Base-by-base conservation (phyloP, 2,113 vertebrate species). In the Cavia aperea region DNA sequence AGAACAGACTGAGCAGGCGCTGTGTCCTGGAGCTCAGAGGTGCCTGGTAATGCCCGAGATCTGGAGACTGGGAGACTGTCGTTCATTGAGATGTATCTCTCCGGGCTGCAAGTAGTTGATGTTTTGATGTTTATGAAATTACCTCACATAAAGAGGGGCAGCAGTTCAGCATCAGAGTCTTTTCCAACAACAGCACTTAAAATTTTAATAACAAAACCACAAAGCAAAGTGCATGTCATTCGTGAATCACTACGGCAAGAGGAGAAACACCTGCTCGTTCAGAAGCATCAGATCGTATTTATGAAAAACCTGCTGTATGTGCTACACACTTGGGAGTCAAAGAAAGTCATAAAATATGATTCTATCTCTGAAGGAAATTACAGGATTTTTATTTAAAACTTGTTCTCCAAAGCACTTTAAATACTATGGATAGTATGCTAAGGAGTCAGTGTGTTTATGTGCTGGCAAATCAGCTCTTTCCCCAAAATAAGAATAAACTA, bases 181-280 rank as follows among this genome's bases (percentile, higher is more conserved):
- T 86, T 92, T 94, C 82, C 93, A n/a, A 93, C 31, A 82, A 58
- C 31, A 92, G 89, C 70, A 19, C 77, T 93, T 95, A 65, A 83
- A 94, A 90, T 79, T 70, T 51, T 73, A n/a, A 29, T 70, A 81
- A 81, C 73, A 89, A 65, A 83, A 86, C 23, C 63, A 73, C 84
- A 85, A 78, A 65, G 88, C 73, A 79, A 82, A 94, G 54, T 85
- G 54, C 36, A 9, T 79, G 51, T 65, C 43, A 31, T 82, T 73
- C 78, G 73, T 46, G 60, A 93, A 60, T 88, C 65, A 13, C 81
- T n/a, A 3, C 4, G 36, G 60, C 5, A 56, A 72, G 21, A 88
- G 23, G 56, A 82, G 39, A 88, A 86, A 66, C 46, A 33, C 33
- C 46, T 0, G 4, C 7, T 75, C n/a, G 78, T 75, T 75, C 2